Evolutionary conservation across 1,140 invertebrate genomes (phyloP), one percentile per base, ranked within the genome.

Genomic region (Liolophura sinensis): DNA sequence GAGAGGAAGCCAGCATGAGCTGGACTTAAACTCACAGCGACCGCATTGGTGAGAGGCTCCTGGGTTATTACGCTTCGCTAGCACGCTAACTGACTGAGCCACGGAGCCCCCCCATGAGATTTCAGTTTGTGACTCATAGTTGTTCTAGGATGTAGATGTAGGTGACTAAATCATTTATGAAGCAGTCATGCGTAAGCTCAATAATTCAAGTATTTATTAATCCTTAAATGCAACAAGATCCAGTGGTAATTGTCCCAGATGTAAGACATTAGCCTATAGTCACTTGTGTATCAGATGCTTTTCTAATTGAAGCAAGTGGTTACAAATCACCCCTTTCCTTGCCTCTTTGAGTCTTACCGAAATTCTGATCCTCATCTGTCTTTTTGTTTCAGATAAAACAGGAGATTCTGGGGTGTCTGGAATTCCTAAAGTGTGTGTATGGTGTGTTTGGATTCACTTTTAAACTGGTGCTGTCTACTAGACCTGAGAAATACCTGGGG

Each of bases 401-500:
- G 31, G 96, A 99, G 84, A 93, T 98, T 73, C 81, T 89, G 15
- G 89, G 89, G 0, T 93, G 92, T 60, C 83, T 99, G 11, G 91
- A 98, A 57, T 99, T 99, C 80, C 83, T 99, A 40, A 87, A 90
- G 57, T 85, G 90, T 77, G 91, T 98, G 0, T 99, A 99, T 82
- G 87, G 88, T 0, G 89, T 95, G 0, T 97, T 99, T 81, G 97
- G 96, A 7, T 99, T 99, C 81, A 93, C 91, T 0, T 99, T 98
- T 84, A 89, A 96, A 72, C 84, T 99, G 65, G 90, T 92, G 51
- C 83, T 99, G 25, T 96, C 96, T 3, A 99, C 97, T 1, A 85
- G 97, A 9, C 98, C 98, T 0, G 96, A 99, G 60, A 96, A 97
- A 74, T 99, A 89, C 82, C 84, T 99, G 27, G 98, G 98, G 1